These are phyloP conservation scores for Volucella zonaria DNA, from an alignment of 2,888 invertebrate species.

Conservation along the genomic window DNA sequence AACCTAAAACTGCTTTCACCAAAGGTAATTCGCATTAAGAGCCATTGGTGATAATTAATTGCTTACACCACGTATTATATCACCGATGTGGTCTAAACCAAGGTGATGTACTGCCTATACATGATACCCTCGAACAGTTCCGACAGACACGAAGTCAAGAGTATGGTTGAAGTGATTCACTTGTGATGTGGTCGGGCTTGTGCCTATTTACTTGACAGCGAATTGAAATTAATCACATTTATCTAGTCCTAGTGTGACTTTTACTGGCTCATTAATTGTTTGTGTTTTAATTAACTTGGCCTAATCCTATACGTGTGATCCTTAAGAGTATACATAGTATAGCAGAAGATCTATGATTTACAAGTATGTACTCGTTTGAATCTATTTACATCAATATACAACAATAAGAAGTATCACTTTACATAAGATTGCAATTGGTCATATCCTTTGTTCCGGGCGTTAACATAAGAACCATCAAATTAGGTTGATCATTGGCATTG, in stretches of 20 bases:
- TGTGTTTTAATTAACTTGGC: conserved; percentile 62
- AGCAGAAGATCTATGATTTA: not conserved
- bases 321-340: too few relatives aligned
- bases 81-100: conserved; percentile 41
- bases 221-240: conserved; percentile 36
- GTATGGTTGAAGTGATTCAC: conserved; percentile 1
- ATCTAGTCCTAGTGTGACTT: conserved; percentile 21
- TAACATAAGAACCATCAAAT: conserved; percentile 55
- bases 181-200: not conserved
- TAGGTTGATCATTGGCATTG: conserved; percentile 63
- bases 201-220: not conserved
- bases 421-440: conserved; percentile 71
- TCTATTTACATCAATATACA: conserved; percentile 33
- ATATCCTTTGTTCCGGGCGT: conserved; percentile 60
- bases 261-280: conserved; percentile 53
- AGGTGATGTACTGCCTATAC: conserved; percentile 31
- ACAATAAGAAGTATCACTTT: conserved; percentile 33
- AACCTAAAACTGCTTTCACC: conserved; percentile 24
- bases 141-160: not conserved
- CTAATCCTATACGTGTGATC: not conserved
- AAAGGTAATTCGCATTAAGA: conserved; percentile 56
- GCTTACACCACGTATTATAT: conserved; percentile 46
- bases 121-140: conserved; percentile 13
- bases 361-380: not conserved
- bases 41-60: conserved; percentile 64